These are phyloP conservation scores for Diarsia brunnea DNA, from an alignment of 2,888 invertebrate genomes.

Conservation along the genomic window DNA sequence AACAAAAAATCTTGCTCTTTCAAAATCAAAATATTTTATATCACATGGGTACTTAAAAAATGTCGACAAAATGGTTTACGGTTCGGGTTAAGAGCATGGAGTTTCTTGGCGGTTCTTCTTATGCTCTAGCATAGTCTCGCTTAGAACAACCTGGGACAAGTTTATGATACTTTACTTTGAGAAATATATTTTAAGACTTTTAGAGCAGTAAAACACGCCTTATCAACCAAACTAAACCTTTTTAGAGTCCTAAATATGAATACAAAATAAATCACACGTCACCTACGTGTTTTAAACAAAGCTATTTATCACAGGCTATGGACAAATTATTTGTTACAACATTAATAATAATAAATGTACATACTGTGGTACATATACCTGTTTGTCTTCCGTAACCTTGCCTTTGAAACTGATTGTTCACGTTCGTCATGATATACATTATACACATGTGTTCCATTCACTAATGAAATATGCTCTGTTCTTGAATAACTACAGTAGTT, in stretches of 20 bases:
- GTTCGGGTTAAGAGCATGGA: too few species aligned
- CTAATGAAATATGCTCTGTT: slow-evolving; percentile 34
- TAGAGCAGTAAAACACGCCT: background rate
- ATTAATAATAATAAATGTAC: slow-evolving; percentile 33
- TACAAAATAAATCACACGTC: slow-evolving; percentile 10
- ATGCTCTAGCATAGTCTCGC: background rate
- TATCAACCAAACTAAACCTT: background rate
- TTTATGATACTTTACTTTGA: background rate
- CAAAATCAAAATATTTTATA: too few species aligned
- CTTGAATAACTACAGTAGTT: slow-evolving; percentile 9
- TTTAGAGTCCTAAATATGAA: background rate
- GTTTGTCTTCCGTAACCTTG: slow-evolving; percentile 64
- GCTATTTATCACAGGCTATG: slow-evolving; percentile 33
- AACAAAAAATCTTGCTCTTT: background rate
- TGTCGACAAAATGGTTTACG: too few species aligned
- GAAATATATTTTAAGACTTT: background rate
- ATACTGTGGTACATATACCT: slow-evolving; percentile 4
- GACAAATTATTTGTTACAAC: slow-evolving; percentile 35
- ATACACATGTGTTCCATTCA: slow-evolving; percentile 58
- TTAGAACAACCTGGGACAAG: background rate
- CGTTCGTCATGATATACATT: slow-evolving; percentile 66
- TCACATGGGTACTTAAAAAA: too few species aligned
- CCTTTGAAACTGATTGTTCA: slow-evolving; percentile 71
- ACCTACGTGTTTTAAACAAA: slow-evolving; percentile 20
- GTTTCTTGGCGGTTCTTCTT: too few species aligned